Evolutionary conservation across 2,113 vertebrate genomes (phyloP), one percentile per base, ranked within the genome.

Genomic region (Lates calcarifer): DNA sequence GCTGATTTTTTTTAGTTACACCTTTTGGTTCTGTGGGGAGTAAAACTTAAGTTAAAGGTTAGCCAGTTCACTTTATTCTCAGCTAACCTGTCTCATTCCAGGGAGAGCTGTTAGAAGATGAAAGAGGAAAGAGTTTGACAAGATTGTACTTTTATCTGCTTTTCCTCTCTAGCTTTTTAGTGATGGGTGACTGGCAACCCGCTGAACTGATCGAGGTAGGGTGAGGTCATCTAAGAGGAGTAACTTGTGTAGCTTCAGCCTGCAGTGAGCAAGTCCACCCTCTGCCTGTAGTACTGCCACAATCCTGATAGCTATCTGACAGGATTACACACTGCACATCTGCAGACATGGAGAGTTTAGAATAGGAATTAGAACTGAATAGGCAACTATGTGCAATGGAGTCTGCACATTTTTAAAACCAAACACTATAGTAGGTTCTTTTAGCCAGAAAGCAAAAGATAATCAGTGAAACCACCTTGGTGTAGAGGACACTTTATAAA

Each of bases 21-120:
- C 43, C 22, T 65, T 84, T 80, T 73, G 49, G 62, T 77, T 85
- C 41, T 66, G 45, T 62, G 51, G 76, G 68, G 58, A 63, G 55
- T 13, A 62, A 67, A 83, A 76, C 18, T 9, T 56, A 66, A 58
- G 74, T 2, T 81, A 18, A 79, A 51, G 43, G 55, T 81, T 37
- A 41, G 53, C 39, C 35, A 62, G 47, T 77, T 79, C 33, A 28
- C 33, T 69, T 67, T 83, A 29, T 65, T 68, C 26, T 80, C 53
- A 67, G 69, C 26, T 61, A 35, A 56, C 35, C 31, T 39, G 37
- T 64, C 9, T 35, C 45, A 31, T 74, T 67, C 55, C 55, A 81
- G 37, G n/a, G 8, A 53, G 28, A 71, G 53, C 33, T 63, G 17
- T 55, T 33, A 31, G 51, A 62, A 51, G 28, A 71, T n/a, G 33